Evolutionary conservation across 30 jellyfish, hydroid and myxozoan genomes (phyloP).

Genomic region (Phacellophora camtschatica): DNA sequence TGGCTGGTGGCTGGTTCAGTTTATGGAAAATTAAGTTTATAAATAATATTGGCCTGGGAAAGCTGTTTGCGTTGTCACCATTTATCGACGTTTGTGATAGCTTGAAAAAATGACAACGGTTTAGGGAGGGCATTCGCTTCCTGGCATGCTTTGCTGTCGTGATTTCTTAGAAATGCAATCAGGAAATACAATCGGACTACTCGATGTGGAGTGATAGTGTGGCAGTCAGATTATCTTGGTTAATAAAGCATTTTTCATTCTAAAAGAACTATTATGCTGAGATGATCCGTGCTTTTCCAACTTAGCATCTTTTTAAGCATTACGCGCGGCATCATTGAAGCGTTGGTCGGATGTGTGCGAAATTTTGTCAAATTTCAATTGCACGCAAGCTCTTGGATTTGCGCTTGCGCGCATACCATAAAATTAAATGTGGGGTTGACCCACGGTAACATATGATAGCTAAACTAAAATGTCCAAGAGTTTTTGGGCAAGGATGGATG

Average conservation of each 20-base stretch:
- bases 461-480: no score
- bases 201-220: background rate
- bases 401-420: no score
- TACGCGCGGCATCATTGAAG: background rate
- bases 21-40: no score
- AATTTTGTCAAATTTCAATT: background rate
- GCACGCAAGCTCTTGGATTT: background rate
- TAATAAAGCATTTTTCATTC: background rate
- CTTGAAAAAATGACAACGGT: no score
- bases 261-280: background rate
- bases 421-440: no score
- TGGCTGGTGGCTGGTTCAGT: no score
- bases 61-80: no score
- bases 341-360: background rate
- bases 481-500: no score
- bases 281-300: background rate
- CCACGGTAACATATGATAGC: no score
- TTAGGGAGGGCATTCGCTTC: background rate
- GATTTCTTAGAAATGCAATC: background rate
- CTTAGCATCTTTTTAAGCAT: background rate
- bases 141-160: background rate
- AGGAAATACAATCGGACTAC: background rate
- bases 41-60: no score
- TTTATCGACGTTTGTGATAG: no score
- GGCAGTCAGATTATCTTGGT: conserved; percentile 12